These are phyloP conservation scores for Euplexia lucipara DNA, from an alignment of 2,888 invertebrate species.

Conservation along the genomic window DNA sequence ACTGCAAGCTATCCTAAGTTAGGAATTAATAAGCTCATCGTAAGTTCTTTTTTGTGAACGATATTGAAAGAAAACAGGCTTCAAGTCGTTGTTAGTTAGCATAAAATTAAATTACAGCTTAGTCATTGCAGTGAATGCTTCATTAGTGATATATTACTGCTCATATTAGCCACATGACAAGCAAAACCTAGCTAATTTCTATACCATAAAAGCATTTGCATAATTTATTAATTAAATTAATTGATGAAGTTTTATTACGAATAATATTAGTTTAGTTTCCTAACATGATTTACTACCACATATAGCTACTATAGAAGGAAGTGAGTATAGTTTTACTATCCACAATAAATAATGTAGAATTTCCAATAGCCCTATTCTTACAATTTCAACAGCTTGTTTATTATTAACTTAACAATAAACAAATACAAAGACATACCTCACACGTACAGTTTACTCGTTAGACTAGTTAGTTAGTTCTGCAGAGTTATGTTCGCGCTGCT, in stretches of 20 bases:
- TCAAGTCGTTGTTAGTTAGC: not conserved
- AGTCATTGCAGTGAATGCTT: conserved; percentile 51
- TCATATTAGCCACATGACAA: conserved; percentile 25
- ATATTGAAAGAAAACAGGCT: not conserved
- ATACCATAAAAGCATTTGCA: conserved; percentile 14
- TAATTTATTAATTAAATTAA: conserved; percentile 10
- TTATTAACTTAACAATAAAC: conserved; percentile 63
- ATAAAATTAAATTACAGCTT: conserved; percentile 31
- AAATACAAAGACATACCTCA: conserved; percentile 61
- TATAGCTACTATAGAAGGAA: too few species aligned
- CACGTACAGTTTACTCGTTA: conserved; percentile 70
- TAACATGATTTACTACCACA: not conserved
- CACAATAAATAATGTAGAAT: conserved; percentile 23
- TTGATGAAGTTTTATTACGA: not conserved
- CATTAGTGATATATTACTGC: conserved; percentile 37
- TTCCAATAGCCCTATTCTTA: conserved; percentile 17
- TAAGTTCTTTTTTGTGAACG: too few species aligned
- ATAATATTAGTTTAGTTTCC: not conserved
- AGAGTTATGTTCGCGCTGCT: conserved; percentile 83
- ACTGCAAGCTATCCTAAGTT: not conserved
- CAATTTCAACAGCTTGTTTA: conserved; percentile 44
- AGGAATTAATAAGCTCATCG: too few species aligned
- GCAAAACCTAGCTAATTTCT: conserved; percentile 35
- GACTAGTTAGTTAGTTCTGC: conserved; percentile 80
- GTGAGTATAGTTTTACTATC: not conserved